Conservation (phyloP, 2,888 invertebrate genomes). For the Vannuccia rotundouncinata region DNA sequence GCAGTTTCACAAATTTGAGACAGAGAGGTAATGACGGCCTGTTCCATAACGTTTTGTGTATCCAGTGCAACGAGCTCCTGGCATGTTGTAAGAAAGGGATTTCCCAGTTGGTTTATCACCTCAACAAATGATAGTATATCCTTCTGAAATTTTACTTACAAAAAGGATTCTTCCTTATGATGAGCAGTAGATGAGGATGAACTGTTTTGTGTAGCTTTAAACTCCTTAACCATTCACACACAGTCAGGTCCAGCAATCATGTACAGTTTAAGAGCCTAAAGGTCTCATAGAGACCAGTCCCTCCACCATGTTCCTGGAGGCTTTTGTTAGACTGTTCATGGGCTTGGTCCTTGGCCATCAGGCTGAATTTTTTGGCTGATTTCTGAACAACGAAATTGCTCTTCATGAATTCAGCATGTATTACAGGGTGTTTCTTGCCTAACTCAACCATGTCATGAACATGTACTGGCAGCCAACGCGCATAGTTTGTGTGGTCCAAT, state of each 20-base stretch:
- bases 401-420: neutral
- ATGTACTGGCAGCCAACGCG: constrained; percentile 29
- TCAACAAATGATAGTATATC: constrained; percentile 15
- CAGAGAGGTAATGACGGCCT: constrained; percentile 17
- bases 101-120: constrained; percentile 11
- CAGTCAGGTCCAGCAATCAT: constrained; percentile 19
- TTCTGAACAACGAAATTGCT: neutral
- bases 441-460: no score
- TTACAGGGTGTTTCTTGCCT: constrained; percentile 3
- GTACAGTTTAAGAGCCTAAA: neutral
- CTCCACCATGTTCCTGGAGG: neutral
- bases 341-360: neutral
- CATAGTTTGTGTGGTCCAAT: constrained; percentile 32
- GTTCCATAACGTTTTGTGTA: constrained; percentile 10
- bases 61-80: neutral
- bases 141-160: constrained; percentile 12
- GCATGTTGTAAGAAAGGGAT: neutral
- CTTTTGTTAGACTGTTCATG: neutral
- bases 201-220: neutral
- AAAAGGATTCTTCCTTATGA: constrained; percentile 3
- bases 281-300: constrained; percentile 1
- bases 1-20: constrained; percentile 2
- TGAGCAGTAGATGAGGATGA: constrained; percentile 21
- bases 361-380: neutral
- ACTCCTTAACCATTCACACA: constrained; percentile 1